A percentile compares a stretch with the other conserved stretches of the same genome.
These are phyloP conservation scores for Hippocampus abdominalis DNA, from an alignment of 2,113 vertebrate genomes.

Conservation along the genomic window DNA sequence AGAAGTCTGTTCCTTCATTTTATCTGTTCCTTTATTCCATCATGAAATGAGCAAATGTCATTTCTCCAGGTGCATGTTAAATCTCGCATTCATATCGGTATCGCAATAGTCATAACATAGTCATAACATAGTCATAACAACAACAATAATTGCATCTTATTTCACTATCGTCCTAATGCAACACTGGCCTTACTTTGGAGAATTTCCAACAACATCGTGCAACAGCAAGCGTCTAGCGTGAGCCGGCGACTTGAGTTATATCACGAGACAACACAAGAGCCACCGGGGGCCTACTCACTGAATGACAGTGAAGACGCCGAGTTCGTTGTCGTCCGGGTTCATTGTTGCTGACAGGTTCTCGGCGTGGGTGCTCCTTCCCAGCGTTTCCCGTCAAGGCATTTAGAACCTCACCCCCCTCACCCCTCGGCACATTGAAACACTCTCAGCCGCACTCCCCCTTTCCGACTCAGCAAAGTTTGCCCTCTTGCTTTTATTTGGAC, in stretches of 20 bases:
- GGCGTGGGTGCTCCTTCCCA: slow-evolving; percentile 35
- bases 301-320: slow-evolving; percentile 82
- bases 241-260: slow-evolving; percentile 13
- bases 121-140: too few relatives aligned
- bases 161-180: too few relatives aligned
- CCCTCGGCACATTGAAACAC: not conserved
- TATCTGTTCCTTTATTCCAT: not conserved
- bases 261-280: slow-evolving; percentile 4
- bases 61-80: too few relatives aligned
- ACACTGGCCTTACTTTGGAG: not conserved
- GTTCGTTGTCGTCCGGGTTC: slow-evolving; percentile 71
- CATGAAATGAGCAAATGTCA: too few relatives aligned
- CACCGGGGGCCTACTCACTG: slow-evolving; percentile 76
- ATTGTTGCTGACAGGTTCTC: slow-evolving; percentile 58
- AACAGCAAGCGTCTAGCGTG: not conserved
- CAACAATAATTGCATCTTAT: too few relatives aligned
- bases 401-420: slow-evolving; percentile 29
- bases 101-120: too few relatives aligned
- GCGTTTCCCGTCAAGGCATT: slow-evolving; percentile 33
- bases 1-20: not conserved
- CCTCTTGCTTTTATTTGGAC: slow-evolving; percentile 37
- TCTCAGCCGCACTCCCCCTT: slow-evolving; percentile 8
- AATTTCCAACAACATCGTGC: not conserved
- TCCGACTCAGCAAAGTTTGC: slow-evolving; percentile 27
- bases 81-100: too few relatives aligned